Percentiles rank a stretch among this genome's conserved stretches.
Evolutionary conservation across 2,797 vertebrate species (phyloP).

Genomic region (Danio choprae): DNA sequence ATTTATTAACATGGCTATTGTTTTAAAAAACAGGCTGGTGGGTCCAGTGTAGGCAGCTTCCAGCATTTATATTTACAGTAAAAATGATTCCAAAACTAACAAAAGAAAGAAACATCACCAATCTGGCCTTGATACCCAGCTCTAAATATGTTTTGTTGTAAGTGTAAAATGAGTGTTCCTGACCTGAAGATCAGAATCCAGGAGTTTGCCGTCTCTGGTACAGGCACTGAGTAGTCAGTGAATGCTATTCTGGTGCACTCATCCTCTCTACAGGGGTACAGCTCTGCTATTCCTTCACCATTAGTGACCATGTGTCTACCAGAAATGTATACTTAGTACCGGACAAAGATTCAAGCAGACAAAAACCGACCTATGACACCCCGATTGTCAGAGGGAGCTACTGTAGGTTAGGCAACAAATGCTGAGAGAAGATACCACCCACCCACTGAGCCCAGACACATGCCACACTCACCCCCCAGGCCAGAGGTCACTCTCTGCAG

Average conservation of each 20-base stretch:
- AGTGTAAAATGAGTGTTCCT: constrained; percentile 28
- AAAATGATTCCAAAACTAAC: too few species aligned
- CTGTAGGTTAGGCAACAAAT: constrained; percentile 21
- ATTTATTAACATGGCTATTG: too few species aligned
- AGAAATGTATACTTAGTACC: constrained; percentile 29
- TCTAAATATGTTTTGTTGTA: neutral
- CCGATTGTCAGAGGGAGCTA: constrained; percentile 48
- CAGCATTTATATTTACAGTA: too few species aligned
- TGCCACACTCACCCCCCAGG: constrained; percentile 67
- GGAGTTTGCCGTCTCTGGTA: constrained; percentile 76
- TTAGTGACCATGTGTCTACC: constrained; percentile 82
- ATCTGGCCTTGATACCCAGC: too few species aligned
- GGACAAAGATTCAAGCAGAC: constrained; percentile 33
- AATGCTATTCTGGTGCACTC: constrained; percentile 83
- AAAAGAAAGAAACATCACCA: too few species aligned
- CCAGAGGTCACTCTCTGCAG: constrained; percentile 74
- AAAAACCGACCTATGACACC: constrained; percentile 32
- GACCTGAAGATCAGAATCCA: constrained; percentile 94
- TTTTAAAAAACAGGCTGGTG: too few species aligned
- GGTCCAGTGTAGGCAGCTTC: too few species aligned
- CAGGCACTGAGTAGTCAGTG: constrained; percentile 80
- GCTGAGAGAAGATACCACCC: constrained; percentile 23
- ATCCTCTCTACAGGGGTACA: constrained; percentile 85
- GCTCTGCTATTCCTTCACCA: constrained; percentile 71
- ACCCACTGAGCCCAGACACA: constrained; percentile 44